These are phyloP conservation scores for Scarus forsteni DNA, from an alignment of 2,797 vertebrate species.

Conservation along the genomic window DNA sequence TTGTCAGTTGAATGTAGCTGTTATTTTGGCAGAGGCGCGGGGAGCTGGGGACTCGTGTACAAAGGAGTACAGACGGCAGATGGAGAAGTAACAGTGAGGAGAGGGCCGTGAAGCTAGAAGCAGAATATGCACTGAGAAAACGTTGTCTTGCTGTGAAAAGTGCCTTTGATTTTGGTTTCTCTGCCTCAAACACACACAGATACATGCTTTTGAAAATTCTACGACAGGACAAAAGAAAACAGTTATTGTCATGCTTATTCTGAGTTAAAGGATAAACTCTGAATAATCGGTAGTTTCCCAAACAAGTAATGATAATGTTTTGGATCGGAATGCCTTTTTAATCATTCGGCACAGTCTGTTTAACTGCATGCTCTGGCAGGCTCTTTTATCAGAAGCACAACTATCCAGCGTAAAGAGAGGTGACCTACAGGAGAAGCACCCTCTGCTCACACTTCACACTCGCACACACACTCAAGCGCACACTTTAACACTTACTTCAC, in stretches of 20 bases:
- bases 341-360: not conserved
- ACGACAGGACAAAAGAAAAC: not conserved
- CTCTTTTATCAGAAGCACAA: conserved; percentile 2
- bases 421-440: not conserved
- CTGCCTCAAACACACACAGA: conserved; percentile 5
- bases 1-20: conserved; percentile 32
- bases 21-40: conserved; percentile 44
- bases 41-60: conserved; percentile 38
- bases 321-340: not conserved
- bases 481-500: conserved; percentile 6
- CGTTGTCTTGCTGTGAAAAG: conserved; percentile 24
- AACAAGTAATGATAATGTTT: not conserved
- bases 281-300: not conserved
- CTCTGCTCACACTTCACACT: conserved; percentile 4
- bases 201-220: not conserved
- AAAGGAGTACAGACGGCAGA: conserved; percentile 52
- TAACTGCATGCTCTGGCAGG: not conserved
- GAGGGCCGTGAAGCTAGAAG: conserved; percentile 37
- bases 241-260: conserved; percentile 13
- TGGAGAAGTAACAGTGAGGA: conserved; percentile 48
- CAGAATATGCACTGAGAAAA: conserved; percentile 45
- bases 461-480: not conserved
- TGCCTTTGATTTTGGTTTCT: conserved; percentile 51
- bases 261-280: not conserved
- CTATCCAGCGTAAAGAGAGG: conserved; percentile 8